A percentile compares a stretch with the other conserved stretches of the same genome.
Evolutionary conservation across 2,113 vertebrate species (phyloP).

Genomic region (Alethe diademata): DNA sequence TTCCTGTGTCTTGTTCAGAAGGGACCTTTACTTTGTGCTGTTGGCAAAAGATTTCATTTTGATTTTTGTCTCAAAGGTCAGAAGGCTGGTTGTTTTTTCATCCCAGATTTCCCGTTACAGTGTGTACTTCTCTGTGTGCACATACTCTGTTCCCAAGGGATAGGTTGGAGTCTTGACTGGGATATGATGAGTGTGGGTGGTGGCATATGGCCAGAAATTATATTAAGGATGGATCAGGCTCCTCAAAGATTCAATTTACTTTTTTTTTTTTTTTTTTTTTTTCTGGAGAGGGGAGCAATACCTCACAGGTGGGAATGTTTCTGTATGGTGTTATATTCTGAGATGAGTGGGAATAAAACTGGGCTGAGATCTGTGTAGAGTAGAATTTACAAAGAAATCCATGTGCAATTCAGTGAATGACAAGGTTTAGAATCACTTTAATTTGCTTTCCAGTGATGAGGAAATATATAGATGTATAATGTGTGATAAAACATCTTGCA

Average conservation of each 20-base stretch:
- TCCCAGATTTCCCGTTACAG: not conserved
- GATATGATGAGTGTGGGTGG: not conserved
- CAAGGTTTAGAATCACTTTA: not conserved
- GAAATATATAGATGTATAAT: not conserved
- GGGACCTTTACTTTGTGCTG: not conserved
- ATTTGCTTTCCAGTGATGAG: not conserved
- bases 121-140: not conserved
- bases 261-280: not conserved
- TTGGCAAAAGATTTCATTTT: not conserved
- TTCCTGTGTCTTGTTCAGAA: not conserved
- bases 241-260: not conserved
- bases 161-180: not conserved
- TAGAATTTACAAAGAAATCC: not conserved
- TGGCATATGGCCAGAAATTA: not conserved
- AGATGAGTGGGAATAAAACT: not conserved
- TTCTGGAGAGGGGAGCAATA: not conserved
- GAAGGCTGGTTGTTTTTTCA: not conserved
- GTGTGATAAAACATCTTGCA: not conserved
- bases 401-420: not conserved
- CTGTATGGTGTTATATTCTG: not conserved
- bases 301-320: not conserved
- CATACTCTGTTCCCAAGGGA: not conserved
- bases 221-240: not conserved
- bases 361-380: not conserved
- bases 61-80: not conserved